Base-by-base conservation (phyloP, 2,113 vertebrate species). In the Cyprinus carpio region DNA sequence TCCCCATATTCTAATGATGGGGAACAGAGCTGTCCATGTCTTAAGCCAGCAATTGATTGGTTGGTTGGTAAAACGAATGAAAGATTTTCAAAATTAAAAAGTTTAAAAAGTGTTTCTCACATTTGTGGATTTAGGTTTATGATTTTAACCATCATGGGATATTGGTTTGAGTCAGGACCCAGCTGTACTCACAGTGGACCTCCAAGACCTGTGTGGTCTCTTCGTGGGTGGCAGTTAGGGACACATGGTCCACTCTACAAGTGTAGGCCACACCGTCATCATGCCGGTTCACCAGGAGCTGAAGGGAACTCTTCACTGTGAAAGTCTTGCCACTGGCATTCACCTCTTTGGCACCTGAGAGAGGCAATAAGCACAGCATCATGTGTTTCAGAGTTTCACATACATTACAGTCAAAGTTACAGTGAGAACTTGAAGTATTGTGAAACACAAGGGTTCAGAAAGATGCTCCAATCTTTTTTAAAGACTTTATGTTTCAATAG, bases 231-330 rank as follows among this genome's bases (percentile, higher is more conserved):
- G 96, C 95, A 27, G 95, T 90, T 87, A 99, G 95, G 15, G 98
- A 96, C 87, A 97, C 97, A 1, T 99, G 98, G 91, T 99, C 97
- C 89, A 99, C 98, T 93, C 93, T 96, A 94, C 98, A 99, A 90
- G 97, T 98, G 86, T 99, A 93, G 1, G 96, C 94, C 89, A 96
- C 96, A 15, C 98, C 98, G 23, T 99, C 98, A 46, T 99, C 98
- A 31, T 92, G 96, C 74, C 97, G 93, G 90, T 98, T 96, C 92
- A 97, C 98, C 90, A 94, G 93, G 89, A 99, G 96, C 94, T 97
- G 95, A 91, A 99, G 87, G 0, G 96, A 98, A 92, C 97, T 99
- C 90, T 93, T 96, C 69, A 99, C 98, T 4, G 97, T 99, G 91
- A 98, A 99, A 0, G 98, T 99, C 94, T 97, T 99, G 85, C 95